Evolutionary conservation across 92 coral and sea anemone species (phyloP).

Genomic region (Phenganax stokvisi): DNA sequence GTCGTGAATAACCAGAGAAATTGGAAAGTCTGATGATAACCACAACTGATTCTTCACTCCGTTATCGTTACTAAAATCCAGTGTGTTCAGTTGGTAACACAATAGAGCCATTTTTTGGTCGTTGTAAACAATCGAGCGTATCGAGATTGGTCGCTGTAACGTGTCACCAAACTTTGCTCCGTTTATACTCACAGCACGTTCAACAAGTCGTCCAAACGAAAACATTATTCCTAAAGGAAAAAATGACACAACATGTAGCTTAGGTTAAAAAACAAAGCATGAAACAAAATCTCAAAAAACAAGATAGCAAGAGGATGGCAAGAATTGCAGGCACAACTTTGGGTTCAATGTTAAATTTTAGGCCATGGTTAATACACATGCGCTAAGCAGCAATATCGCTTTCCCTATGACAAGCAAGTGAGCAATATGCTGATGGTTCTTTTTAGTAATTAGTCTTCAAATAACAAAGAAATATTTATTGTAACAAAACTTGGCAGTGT

Average conservation of each 20-base stretch:
- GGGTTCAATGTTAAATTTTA: too few relatives aligned
- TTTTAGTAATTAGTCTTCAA: too few relatives aligned
- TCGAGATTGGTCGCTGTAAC: conserved; percentile 61
- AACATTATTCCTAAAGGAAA: conserved; percentile 68
- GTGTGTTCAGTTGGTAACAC: conserved; percentile 77
- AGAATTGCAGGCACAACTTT: not conserved
- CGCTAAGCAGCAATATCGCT: too few relatives aligned
- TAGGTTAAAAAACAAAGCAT: not conserved
- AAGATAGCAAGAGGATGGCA: not conserved
- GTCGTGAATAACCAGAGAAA: not conserved
- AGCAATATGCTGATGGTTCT: too few relatives aligned
- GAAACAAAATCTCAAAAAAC: not conserved
- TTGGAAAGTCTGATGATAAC: conserved; percentile 56
- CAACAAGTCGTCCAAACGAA: conserved; percentile 82
- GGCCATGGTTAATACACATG: too few relatives aligned
- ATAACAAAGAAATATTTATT: too few relatives aligned
- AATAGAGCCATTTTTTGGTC: conserved; percentile 67
- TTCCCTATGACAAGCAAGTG: too few relatives aligned
- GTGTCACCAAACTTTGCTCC: conserved; percentile 61
- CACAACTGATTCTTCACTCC: conserved; percentile 88
- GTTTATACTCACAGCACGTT: conserved; percentile 57
- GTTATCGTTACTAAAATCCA: conserved; percentile 56
- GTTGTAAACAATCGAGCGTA: conserved; percentile 70
- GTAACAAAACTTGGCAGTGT: too few relatives aligned
- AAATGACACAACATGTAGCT: not conserved